Evolutionary conservation across 2,797 vertebrate species (phyloP).

Genomic region (Epinephelus malabaricus): DNA sequence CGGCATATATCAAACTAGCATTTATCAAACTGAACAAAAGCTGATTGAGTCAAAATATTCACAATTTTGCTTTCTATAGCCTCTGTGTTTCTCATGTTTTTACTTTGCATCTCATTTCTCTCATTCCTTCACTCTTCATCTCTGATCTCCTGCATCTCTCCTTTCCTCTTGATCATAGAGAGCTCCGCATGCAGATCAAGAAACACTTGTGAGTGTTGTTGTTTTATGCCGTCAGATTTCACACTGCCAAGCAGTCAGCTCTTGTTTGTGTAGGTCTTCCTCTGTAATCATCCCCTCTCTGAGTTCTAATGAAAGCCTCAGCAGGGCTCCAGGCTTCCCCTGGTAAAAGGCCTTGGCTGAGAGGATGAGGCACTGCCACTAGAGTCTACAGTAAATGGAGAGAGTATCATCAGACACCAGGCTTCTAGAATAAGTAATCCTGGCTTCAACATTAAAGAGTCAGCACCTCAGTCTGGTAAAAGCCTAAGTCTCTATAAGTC

Average conservation of each 20-base stretch:
- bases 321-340: conserved; percentile 54
- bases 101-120: conserved; percentile 2
- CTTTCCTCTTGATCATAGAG: conserved; percentile 11
- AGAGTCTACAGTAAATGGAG: conserved; percentile 35
- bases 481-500: conserved; percentile 21
- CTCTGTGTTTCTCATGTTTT: background rate
- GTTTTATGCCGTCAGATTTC: conserved; percentile 45
- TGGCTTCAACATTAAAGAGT: conserved; percentile 37
- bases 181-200: conserved; percentile 21
- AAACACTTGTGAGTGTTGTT: conserved; percentile 14
- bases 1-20: background rate
- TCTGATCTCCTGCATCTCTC: background rate
- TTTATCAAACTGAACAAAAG: conserved; percentile 12
- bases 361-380: conserved; percentile 46
- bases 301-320: conserved; percentile 70
- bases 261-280: conserved; percentile 53
- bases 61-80: background rate
- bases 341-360: conserved; percentile 46
- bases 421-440: conserved; percentile 46
- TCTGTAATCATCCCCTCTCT: conserved; percentile 65
- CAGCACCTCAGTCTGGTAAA: conserved; percentile 44
- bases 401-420: conserved; percentile 36
- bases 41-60: background rate
- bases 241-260: conserved; percentile 46
- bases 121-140: background rate